Percentiles rank a stretch among this genome's conserved stretches.
Evolutionary conservation across 2,888 invertebrate species (phyloP).

Genomic region (Sphaeridia pumilis): DNA sequence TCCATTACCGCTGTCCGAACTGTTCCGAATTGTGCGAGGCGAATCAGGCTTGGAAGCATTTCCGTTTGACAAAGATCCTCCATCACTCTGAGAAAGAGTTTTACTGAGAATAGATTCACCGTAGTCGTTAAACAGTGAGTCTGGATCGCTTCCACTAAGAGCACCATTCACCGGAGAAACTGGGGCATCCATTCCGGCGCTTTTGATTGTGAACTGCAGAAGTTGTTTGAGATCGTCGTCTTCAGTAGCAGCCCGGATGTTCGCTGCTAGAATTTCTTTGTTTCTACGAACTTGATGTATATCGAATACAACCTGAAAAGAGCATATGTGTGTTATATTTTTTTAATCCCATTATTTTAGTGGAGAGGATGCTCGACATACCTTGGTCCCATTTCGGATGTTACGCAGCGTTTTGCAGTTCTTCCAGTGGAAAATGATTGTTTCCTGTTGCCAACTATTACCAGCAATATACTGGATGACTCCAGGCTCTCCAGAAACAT

Average conservation of each 20-base stretch:
- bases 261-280: slow-evolving; percentile 33
- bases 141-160: slow-evolving; percentile 12
- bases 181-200: not conserved
- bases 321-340: not conserved
- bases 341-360: not conserved
- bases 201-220: slow-evolving; percentile 3
- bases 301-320: slow-evolving; percentile 31
- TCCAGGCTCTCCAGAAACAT: slow-evolving; percentile 52
- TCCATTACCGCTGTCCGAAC: slow-evolving; percentile 9
- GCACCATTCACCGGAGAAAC: slow-evolving; percentile 18
- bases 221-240: slow-evolving; percentile 3
- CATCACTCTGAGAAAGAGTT: not conserved
- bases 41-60: slow-evolving; percentile 14
- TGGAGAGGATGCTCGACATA: slow-evolving; percentile 36
- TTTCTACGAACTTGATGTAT: slow-evolving; percentile 35
- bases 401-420: slow-evolving; percentile 71
- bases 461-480: slow-evolving; percentile 58
- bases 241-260: slow-evolving; percentile 28
- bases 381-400: slow-evolving; percentile 75
- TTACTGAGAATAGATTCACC: slow-evolving; percentile 13
- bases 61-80: not conserved
- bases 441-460: slow-evolving; percentile 50
- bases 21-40: slow-evolving; percentile 4
- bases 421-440: slow-evolving; percentile 70
- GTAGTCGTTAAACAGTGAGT: slow-evolving; percentile 14